A percentile compares a stretch with the other conserved stretches of the same genome.
Conservation (phyloP, 2,113 vertebrate species). For the Antennarius striatus region DNA sequence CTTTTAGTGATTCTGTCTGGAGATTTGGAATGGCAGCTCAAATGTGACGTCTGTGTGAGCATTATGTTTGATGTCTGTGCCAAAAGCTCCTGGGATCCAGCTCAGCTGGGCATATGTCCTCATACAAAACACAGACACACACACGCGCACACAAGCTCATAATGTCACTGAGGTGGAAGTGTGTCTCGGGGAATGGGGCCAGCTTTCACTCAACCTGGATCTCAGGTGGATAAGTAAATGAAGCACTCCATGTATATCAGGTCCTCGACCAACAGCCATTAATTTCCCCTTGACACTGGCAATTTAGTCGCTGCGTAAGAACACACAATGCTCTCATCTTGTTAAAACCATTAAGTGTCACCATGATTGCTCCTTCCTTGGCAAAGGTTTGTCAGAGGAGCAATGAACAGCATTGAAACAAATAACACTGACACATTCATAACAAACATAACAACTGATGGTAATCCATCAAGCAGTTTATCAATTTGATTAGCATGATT, state of each 20-base stretch:
- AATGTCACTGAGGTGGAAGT: constrained; percentile 31
- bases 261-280: constrained; percentile 59
- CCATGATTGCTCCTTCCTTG: constrained; percentile 16
- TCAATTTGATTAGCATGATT: background rate
- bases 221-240: constrained; percentile 69
- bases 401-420: constrained; percentile 14
- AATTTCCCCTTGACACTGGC: constrained; percentile 54
- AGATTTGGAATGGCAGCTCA: constrained; percentile 13
- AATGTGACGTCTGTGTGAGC: background rate
- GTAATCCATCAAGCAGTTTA: too few species aligned
- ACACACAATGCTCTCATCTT: constrained; percentile 39
- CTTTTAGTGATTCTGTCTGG: constrained; percentile 6
- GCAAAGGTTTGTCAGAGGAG: background rate
- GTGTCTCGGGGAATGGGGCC: constrained; percentile 47
- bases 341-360: constrained; percentile 45
- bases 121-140: background rate
- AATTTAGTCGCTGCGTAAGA: constrained; percentile 50
- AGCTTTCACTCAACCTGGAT: constrained; percentile 56
- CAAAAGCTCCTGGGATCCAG: constrained; percentile 4
- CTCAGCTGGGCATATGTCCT: background rate
- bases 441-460: constrained; percentile 5
- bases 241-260: constrained; percentile 55
- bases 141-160: constrained; percentile 4
- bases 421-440: constrained; percentile 20
- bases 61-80: constrained; percentile 3